Evolutionary conservation across 2,888 invertebrate genomes (phyloP).

Genomic region (Priocnemis perturbator): DNA sequence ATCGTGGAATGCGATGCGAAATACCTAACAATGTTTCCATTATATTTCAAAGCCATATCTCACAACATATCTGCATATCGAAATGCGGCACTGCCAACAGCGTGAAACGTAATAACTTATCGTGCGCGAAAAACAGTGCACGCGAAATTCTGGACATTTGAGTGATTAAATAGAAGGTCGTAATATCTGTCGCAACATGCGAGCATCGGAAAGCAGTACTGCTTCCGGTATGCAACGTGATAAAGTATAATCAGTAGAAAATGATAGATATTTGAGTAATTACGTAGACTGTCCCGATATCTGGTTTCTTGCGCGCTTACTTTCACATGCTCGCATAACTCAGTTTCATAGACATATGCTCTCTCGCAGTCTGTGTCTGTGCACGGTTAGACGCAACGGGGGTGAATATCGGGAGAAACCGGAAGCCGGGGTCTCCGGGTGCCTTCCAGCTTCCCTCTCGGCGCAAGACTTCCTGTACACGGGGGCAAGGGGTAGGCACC

Average conservation of each 20-base stretch:
- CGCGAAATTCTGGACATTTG: no score
- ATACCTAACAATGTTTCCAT: background rate
- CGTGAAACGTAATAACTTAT: no score
- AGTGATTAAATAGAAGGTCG: no score
- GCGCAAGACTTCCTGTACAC: conserved; percentile 48
- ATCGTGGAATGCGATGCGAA: background rate
- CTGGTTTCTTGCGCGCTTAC: background rate
- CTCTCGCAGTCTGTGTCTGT: no score
- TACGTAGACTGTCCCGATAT: no score
- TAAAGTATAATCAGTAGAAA: conserved; percentile 54
- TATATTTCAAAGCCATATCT: background rate
- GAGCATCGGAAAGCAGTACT: no score
- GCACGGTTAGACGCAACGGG: conserved; percentile 1
- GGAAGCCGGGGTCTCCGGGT: conserved; percentile 54
- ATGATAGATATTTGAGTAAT: no score
- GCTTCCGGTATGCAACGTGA: no score
- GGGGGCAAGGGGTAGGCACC: conserved; percentile 32
- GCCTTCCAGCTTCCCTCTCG: conserved; percentile 37
- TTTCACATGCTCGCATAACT: background rate
- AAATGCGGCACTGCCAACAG: background rate
- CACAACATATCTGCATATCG: background rate
- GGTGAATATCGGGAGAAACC: conserved; percentile 41
- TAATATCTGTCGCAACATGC: no score
- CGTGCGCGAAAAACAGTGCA: no score
- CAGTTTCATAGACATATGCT: conserved; percentile 6